Percentiles rank a stretch among this genome's conserved stretches.
Evolutionary conservation across 2,797 vertebrate genomes (phyloP).

Genomic region (Thamnophis elegans): DNA sequence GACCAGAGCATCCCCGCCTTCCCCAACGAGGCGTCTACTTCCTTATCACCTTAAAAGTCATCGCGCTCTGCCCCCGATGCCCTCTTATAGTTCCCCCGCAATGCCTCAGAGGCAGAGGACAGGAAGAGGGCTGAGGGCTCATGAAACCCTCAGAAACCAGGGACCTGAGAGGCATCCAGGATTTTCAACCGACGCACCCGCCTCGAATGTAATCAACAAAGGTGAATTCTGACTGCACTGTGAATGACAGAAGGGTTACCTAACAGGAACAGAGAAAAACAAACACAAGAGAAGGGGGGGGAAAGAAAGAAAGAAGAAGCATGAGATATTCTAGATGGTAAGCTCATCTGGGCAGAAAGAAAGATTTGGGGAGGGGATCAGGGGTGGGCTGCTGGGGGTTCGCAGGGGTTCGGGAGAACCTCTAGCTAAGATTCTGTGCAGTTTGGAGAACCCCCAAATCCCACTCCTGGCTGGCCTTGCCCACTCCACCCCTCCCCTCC

Average conservation of each 20-base stretch:
- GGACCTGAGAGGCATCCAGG: neutral
- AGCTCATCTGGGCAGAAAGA: neutral
- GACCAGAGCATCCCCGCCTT: neutral
- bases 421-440: too few species aligned
- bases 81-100: accelerated
- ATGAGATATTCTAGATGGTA: neutral
- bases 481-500: too few species aligned
- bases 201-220: constrained; percentile 97
- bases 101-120: neutral
- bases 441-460: too few species aligned
- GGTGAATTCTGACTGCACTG: constrained; percentile 94
- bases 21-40: neutral
- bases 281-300: neutral
- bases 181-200: constrained; percentile 74
- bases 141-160: neutral
- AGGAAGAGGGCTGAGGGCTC: neutral
- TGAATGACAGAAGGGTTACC: constrained; percentile 96
- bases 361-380: neutral
- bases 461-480: too few species aligned
- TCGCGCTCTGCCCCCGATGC: neutral
- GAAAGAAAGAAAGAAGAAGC: neutral
- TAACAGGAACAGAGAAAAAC: constrained; percentile 53
- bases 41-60: neutral
- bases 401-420: too few species aligned
- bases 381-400: too few species aligned